A percentile compares a stretch with the other conserved stretches of the same genome.
These are phyloP conservation scores for Melanostoma mellinum DNA, from an alignment of 2,888 invertebrate species.

Conservation along the genomic window DNA sequence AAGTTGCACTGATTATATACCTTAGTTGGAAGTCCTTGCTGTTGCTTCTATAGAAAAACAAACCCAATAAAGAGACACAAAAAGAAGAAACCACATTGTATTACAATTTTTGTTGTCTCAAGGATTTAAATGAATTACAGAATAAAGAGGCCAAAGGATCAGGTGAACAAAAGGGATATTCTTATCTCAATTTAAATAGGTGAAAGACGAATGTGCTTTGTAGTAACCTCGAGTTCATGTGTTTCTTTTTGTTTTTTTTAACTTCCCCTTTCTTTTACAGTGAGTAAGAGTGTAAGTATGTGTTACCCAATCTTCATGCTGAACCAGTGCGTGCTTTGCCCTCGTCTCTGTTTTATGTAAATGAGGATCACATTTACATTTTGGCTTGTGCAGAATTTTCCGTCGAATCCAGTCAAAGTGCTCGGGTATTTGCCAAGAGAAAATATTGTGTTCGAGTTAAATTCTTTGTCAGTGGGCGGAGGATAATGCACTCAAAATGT, in stretches of 20 bases:
- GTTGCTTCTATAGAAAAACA: constrained; percentile 53
- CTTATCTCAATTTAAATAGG: constrained; percentile 22
- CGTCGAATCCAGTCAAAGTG: constrained; percentile 39
- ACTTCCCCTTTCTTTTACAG: too few relatives aligned
- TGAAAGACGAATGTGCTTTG: constrained; percentile 63
- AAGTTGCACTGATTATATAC: constrained; percentile 47
- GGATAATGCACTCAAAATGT: constrained; percentile 32
- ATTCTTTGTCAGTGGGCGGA: neutral
- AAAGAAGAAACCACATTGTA: constrained; percentile 9
- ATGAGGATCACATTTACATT: constrained; percentile 58
- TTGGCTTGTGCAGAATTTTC: constrained; percentile 42
- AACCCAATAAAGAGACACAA: constrained; percentile 24
- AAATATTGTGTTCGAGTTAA: constrained; percentile 1
- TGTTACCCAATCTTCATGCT: neutral
- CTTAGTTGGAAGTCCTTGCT: constrained; percentile 29
- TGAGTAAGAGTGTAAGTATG: too few relatives aligned
- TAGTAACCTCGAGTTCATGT: neutral
- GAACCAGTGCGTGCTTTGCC: neutral
- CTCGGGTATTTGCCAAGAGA: constrained; percentile 18
- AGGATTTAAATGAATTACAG: constrained; percentile 45
- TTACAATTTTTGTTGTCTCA: constrained; percentile 25
- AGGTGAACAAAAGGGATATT: constrained; percentile 18
- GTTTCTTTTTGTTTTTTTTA: too few relatives aligned
- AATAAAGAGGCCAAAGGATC: constrained; percentile 46
- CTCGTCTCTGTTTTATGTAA: constrained; percentile 27